These are phyloP conservation scores for Rallus limicola DNA, from an alignment of 2,113 vertebrate genomes.

Conservation along the genomic window DNA sequence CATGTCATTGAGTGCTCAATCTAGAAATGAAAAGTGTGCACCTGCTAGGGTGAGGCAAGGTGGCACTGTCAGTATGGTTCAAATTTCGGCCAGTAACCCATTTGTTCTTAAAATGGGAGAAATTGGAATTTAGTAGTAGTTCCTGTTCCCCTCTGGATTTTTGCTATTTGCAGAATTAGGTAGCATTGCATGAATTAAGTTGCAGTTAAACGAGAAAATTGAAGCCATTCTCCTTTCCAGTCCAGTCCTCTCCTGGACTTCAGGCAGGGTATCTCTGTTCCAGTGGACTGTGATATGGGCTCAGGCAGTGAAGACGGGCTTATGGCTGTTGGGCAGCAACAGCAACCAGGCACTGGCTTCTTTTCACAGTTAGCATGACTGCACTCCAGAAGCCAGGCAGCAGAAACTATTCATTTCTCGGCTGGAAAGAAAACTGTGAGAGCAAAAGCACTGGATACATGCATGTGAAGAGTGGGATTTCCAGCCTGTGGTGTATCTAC, in stretches of 20 bases:
- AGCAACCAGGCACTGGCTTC: background rate
- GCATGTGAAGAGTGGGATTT: background rate
- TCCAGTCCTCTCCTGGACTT: background rate
- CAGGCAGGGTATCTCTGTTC: too few species aligned
- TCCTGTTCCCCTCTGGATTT: background rate
- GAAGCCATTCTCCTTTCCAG: background rate
- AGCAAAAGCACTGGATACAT: background rate
- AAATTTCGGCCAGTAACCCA: background rate
- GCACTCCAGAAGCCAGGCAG: background rate
- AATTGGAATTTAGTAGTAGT: background rate
- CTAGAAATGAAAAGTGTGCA: background rate
- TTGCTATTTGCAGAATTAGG: background rate
- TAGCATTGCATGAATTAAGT: background rate
- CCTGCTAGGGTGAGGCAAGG: background rate
- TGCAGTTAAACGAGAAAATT: background rate
- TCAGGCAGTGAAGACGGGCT: accelerated
- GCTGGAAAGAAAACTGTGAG: background rate
- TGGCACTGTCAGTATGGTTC: background rate
- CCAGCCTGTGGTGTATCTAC: accelerated
- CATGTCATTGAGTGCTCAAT: background rate
- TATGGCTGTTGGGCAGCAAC: background rate
- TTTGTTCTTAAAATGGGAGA: background rate
- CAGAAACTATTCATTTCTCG: background rate
- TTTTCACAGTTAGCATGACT: background rate
- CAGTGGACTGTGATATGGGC: too few species aligned